Evolutionary conservation across 37 sponge, comb jelly and placozoan genomes (phyloP).

Genomic region (Ephydatia muelleri): DNA sequence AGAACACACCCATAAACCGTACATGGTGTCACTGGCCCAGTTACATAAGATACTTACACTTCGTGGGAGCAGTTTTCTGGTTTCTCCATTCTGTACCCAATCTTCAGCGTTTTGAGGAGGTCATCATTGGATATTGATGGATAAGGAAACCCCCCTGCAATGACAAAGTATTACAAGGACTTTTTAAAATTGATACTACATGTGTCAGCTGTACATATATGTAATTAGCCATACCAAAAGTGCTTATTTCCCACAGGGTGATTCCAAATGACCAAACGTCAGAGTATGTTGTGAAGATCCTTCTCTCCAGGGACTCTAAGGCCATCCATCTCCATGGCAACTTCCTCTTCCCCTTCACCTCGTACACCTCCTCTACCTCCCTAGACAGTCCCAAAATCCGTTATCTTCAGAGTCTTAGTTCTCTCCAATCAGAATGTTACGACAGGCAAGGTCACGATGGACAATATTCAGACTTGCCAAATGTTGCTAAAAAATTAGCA

Average conservation of each 20-base stretch:
- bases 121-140: slow-evolving; percentile 56
- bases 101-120: slow-evolving; percentile 41
- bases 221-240: slow-evolving; percentile 43
- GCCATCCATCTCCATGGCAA: slow-evolving; percentile 83
- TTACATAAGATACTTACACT: slow-evolving; percentile 37
- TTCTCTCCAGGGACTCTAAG: slow-evolving; percentile 58
- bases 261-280: slow-evolving; percentile 82
- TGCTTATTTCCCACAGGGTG: slow-evolving; percentile 75
- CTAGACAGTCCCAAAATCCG: slow-evolving; percentile 82
- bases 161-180: not conserved
- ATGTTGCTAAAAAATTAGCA: slow-evolving; percentile 60
- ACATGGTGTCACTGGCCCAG: not conserved
- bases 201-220: not conserved
- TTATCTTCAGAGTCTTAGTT: slow-evolving; percentile 66
- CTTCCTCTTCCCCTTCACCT: slow-evolving; percentile 51
- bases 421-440: slow-evolving; percentile 79
- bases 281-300: slow-evolving; percentile 65
- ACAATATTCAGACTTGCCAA: slow-evolving; percentile 58
- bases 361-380: slow-evolving; percentile 57
- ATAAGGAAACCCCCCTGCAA: slow-evolving; percentile 72
- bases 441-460: slow-evolving; percentile 82
- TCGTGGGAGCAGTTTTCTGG: slow-evolving; percentile 70
- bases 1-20: not conserved
- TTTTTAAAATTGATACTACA: not conserved
- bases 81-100: slow-evolving; percentile 58